Percentiles rank a stretch among this genome's conserved stretches.
phyloP scores from a whole-genome alignment of 2,113 vertebrate species.

The Malurus cyaneus region DNA sequence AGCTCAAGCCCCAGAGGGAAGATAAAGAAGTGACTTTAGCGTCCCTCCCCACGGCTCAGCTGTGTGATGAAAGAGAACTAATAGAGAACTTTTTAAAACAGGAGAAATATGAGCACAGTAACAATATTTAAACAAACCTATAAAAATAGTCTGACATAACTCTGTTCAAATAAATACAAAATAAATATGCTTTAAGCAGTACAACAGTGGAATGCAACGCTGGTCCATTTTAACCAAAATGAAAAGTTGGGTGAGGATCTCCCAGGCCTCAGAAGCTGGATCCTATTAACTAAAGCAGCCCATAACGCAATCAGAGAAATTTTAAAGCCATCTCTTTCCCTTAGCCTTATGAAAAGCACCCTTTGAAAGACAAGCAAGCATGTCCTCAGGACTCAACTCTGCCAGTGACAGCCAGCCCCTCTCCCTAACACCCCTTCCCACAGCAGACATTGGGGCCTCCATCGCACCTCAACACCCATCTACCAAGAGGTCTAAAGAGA shows the following conservation, averaged over 20 bases:
- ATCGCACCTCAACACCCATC: background rate
- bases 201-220: conserved; percentile 74
- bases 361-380: conserved; percentile 44
- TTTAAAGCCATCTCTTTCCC: background rate
- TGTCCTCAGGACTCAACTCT: background rate
- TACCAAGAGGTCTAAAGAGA: conserved; percentile 34
- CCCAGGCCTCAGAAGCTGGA: background rate
- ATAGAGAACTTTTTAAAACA: conserved; percentile 67
- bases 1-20: background rate
- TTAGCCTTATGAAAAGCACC: conserved; percentile 28
- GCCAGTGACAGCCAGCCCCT: conserved; percentile 3
- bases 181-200: conserved; percentile 80
- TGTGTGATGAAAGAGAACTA: conserved; percentile 31
- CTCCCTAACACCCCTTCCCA: background rate
- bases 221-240: conserved; percentile 61
- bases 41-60: background rate
- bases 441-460: background rate
- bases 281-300: conserved; percentile 13
- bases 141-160: conserved; percentile 80
- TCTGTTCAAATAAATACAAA: conserved; percentile 85
- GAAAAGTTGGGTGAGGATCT: conserved; percentile 19
- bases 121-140: conserved; percentile 78
- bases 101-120: conserved; percentile 73
- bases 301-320: conserved; percentile 5
- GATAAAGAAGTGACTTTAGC: background rate